Conservation (phyloP, 35 echinoderm and acorn worm species). For the Lytechinus pictus region DNA sequence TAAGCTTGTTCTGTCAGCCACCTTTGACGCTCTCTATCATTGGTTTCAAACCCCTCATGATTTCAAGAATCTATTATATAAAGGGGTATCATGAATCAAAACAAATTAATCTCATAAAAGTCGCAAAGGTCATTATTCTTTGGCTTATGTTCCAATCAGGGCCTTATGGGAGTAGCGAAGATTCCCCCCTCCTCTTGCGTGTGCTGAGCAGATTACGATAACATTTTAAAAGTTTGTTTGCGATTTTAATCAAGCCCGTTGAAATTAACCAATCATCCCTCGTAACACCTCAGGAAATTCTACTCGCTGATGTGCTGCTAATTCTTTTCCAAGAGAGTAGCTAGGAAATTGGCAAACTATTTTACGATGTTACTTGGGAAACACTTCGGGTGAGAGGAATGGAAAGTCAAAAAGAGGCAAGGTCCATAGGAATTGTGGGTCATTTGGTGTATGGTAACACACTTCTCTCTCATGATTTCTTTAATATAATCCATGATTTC, state of each 20-base stretch:
- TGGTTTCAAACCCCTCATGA: neutral
- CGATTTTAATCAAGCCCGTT: neutral
- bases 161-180: neutral
- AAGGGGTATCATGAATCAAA: neutral
- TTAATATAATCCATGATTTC: neutral
- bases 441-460: neutral
- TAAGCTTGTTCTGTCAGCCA: neutral
- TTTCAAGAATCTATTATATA: neutral
- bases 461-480: neutral
- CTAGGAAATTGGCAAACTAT: neutral
- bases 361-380: neutral
- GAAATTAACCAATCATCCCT: neutral
- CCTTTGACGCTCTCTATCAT: neutral
- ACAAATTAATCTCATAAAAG: constrained; percentile 14
- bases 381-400: neutral
- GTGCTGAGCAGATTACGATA: neutral
- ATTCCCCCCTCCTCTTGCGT: neutral
- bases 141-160: constrained; percentile 2
- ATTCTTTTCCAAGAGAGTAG: neutral
- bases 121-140: neutral
- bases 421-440: neutral
- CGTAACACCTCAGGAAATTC: constrained; percentile 9
- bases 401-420: neutral
- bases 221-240: neutral
- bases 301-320: neutral